Evolutionary conservation across 2,797 vertebrate species (phyloP).

Genomic region (Iguana delicatissima): DNA sequence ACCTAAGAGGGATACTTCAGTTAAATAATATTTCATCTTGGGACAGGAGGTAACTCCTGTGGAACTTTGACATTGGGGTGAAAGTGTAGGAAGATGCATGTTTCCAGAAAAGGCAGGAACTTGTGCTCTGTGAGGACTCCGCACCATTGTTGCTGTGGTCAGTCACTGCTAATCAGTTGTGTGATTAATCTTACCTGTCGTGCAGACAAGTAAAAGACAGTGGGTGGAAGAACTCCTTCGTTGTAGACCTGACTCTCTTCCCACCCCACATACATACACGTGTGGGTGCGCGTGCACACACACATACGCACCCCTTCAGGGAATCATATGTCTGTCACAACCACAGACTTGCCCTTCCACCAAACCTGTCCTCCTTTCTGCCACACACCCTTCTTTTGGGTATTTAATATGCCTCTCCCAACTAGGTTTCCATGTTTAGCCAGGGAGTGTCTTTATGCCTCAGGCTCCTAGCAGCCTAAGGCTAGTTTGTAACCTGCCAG

Average conservation of each 20-base stretch:
- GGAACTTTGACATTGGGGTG: neutral
- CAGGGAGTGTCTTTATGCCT: conserved; percentile 47
- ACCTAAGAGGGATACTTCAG: neutral
- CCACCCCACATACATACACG: neutral
- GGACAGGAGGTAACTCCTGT: neutral
- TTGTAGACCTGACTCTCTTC: neutral
- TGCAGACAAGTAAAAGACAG: neutral
- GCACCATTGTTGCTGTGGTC: neutral
- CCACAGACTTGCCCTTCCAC: neutral
- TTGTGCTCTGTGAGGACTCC: neutral
- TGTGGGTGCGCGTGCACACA: neutral
- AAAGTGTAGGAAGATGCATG: neutral
- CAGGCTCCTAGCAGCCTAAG: conserved; percentile 9
- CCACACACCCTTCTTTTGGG: conserved; percentile 13
- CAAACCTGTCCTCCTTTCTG: conserved; percentile 14
- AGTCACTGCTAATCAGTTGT: neutral
- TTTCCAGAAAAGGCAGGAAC: neutral
- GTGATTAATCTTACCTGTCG: neutral
- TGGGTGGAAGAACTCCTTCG: neutral
- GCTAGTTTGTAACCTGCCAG: conserved; percentile 60
- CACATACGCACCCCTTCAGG: neutral
- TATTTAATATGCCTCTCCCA: neutral
- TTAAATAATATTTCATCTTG: neutral
- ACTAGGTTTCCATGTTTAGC: conserved; percentile 52
- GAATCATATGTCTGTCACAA: neutral